These are phyloP conservation scores for Pteromalus puparum DNA, from an alignment of 1,140 invertebrate genomes.

Conservation along the genomic window DNA sequence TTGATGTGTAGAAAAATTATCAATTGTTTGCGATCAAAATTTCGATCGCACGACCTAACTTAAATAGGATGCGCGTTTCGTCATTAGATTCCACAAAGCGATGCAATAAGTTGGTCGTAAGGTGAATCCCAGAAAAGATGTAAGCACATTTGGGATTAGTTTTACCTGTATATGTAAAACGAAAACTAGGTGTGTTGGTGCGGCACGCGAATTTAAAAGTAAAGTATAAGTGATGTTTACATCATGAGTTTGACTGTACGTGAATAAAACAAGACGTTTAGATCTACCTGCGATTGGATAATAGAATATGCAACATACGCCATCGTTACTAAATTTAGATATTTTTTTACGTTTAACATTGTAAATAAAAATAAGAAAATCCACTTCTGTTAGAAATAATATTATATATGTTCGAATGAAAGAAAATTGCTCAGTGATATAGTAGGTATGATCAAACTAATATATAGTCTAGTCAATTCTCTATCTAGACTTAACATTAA, in stretches of 20 bases:
- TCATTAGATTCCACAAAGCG: neutral
- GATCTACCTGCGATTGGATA: too few species aligned
- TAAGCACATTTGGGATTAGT: neutral
- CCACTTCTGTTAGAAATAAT: too few species aligned
- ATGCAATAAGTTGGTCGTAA: conserved; percentile 27
- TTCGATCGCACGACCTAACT: neutral
- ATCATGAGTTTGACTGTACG: neutral
- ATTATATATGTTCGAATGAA: too few species aligned
- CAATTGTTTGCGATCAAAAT: neutral
- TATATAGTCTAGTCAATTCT: too few species aligned
- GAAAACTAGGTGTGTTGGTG: neutral
- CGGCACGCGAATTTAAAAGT: neutral
- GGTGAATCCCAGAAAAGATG: conserved; percentile 3
- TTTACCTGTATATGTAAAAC: too few species aligned
- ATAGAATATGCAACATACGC: too few species aligned
- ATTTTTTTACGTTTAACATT: too few species aligned
- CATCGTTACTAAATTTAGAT: too few species aligned
- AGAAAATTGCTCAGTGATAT: too few species aligned
- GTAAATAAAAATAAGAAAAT: too few species aligned
- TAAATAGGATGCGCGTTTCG: neutral
- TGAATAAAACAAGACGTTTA: neutral
- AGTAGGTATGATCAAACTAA: too few species aligned
- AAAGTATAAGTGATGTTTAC: neutral
- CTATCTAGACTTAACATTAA: too few species aligned
- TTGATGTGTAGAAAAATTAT: neutral